A percentile compares a stretch with the other conserved stretches of the same genome.
These are phyloP conservation scores for Propsilocerus akamusi DNA, from an alignment of 1,140 invertebrate species.

Conservation along the genomic window DNA sequence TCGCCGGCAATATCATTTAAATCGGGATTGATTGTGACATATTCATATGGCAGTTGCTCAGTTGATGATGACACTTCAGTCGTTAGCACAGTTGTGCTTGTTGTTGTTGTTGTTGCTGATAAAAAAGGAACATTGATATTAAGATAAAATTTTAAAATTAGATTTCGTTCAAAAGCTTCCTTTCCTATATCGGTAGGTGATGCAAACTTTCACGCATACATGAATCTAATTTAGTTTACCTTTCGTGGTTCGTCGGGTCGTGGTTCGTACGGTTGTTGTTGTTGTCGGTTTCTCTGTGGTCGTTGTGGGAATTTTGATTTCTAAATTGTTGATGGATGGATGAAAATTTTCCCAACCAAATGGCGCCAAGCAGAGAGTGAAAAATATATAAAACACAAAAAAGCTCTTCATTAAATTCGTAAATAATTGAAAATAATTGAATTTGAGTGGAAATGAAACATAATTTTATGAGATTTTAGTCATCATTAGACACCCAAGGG, in stretches of 20 bases:
- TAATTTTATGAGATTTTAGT: no score
- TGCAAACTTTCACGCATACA: neutral
- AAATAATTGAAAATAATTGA: no score
- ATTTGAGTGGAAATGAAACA: no score
- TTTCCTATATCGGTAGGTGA: neutral
- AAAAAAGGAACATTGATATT: neutral
- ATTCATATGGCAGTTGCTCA: neutral
- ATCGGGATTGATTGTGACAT: neutral
- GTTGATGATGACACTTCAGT: neutral
- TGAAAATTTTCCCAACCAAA: no score
- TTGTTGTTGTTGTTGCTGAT: neutral
- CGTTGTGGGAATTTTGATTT: conserved; percentile 2
- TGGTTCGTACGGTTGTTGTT: neutral
- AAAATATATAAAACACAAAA: no score
- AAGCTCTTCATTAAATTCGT: no score
- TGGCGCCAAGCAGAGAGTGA: no score
- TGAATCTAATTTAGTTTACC: neutral
- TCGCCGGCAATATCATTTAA: neutral
- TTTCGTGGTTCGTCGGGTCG: neutral
- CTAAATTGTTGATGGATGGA: no score
- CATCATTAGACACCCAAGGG: no score
- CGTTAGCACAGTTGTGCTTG: neutral
- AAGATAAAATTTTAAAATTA: neutral
- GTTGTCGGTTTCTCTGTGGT: neutral
- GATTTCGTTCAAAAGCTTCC: neutral